Percentiles rank a stretch among this genome's conserved stretches.
Evolutionary conservation across 2,797 vertebrate genomes (phyloP).

Genomic region (Synanceia verrucosa): DNA sequence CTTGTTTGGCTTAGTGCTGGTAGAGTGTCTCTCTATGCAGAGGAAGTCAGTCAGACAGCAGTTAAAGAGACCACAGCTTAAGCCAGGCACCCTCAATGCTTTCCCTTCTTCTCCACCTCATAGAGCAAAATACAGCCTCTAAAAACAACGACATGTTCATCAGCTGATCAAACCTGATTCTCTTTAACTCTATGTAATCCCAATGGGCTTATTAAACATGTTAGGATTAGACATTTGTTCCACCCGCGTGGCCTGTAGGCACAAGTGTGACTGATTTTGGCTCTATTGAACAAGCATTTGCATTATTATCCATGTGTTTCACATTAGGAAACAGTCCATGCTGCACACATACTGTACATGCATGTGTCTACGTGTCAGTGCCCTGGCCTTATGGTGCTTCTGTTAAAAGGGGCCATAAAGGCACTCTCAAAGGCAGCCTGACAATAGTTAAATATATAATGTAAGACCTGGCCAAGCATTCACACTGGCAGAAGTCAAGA

Average conservation of each 20-base stretch:
- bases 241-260: slow-evolving; percentile 10
- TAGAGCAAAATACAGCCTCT: slow-evolving; percentile 15
- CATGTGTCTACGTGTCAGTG: slow-evolving; percentile 4
- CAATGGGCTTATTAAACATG: slow-evolving; percentile 39
- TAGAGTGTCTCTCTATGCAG: slow-evolving; percentile 23
- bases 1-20: neutral
- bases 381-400: slow-evolving; percentile 22
- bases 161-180: slow-evolving; percentile 39
- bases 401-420: slow-evolving; percentile 50
- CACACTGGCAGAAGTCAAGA: slow-evolving; percentile 28
- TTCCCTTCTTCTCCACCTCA: slow-evolving; percentile 18
- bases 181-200: slow-evolving; percentile 20
- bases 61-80: slow-evolving; percentile 50
- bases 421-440: slow-evolving; percentile 30
- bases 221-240: slow-evolving; percentile 44
- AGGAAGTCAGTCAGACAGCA: slow-evolving; percentile 78
- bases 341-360: slow-evolving; percentile 24
- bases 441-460: slow-evolving; percentile 39
- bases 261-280: slow-evolving; percentile 44
- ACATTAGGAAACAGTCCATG: slow-evolving; percentile 41
- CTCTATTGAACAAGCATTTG: slow-evolving; percentile 30
- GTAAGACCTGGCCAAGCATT: slow-evolving; percentile 27
- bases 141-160: slow-evolving; percentile 41
- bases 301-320: slow-evolving; percentile 51
- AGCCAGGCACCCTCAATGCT: slow-evolving; percentile 8